These are phyloP conservation scores for Raphicerus campestris DNA, from an alignment of 2,113 vertebrate species.

Conservation along the genomic window DNA sequence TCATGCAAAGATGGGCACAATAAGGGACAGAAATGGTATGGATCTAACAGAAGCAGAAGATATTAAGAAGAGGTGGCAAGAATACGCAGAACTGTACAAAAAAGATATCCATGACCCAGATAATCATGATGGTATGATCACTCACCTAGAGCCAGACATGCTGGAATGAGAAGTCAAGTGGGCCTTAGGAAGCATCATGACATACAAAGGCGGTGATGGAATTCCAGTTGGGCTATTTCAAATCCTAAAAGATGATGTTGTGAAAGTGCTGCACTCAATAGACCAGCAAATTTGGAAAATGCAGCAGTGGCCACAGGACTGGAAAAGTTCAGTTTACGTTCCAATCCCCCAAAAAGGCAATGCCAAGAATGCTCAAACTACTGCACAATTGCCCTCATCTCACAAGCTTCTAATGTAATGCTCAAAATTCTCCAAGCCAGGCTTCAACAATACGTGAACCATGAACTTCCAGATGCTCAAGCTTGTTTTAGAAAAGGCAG, in stretches of 20 bases:
- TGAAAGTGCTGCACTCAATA: not conserved
- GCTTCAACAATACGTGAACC: not conserved
- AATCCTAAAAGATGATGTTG: not conserved
- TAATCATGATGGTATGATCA: not conserved
- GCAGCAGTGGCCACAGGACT: not conserved
- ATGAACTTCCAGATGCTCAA: not conserved
- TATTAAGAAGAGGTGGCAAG: not conserved
- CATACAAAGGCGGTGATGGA: fast-evolving
- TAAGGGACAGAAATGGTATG: not conserved
- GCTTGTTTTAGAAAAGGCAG: not conserved
- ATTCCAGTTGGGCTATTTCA: not conserved
- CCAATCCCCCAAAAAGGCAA: not conserved
- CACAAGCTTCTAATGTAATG: not conserved
- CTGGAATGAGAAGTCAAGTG: not conserved
- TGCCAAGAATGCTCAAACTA: not conserved
- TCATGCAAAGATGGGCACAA: not conserved
- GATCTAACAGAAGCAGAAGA: not conserved
- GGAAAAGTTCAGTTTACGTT: not conserved
- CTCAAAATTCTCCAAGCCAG: not conserved
- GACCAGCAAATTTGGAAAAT: not conserved
- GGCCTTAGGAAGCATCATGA: not conserved
- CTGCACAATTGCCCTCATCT: not conserved
- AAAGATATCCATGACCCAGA: not conserved
- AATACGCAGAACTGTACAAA: not conserved
- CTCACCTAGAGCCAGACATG: not conserved